These are phyloP conservation scores for Saccopteryx bilineata DNA, from an alignment of 2,113 vertebrate genomes.

Conservation along the genomic window DNA sequence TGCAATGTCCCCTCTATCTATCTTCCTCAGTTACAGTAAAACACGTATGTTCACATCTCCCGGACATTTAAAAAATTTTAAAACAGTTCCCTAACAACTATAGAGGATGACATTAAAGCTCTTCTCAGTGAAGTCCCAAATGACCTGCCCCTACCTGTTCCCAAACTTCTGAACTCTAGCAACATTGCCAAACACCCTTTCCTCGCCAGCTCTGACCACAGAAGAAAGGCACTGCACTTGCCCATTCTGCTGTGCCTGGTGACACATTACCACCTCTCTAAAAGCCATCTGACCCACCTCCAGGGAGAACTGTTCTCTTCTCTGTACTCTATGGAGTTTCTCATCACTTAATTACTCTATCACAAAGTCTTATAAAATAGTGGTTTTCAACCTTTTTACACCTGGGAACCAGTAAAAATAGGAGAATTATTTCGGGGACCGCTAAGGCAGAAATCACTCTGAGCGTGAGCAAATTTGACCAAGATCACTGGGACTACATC, in stretches of 20 bases:
- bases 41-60: not conserved
- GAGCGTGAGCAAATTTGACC: too few relatives aligned
- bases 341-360: not conserved
- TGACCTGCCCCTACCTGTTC: not conserved
- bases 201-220: not conserved
- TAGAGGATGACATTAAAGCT: not conserved
- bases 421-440: too few relatives aligned
- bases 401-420: too few relatives aligned
- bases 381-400: too few relatives aligned
- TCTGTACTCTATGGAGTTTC: not conserved
- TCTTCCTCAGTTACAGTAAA: not conserved
- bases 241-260: not conserved
- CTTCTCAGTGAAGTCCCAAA: not conserved
- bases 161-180: not conserved
- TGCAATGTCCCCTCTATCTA: not conserved
- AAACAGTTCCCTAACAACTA: not conserved
- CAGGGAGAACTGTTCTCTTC: constrained; percentile 9
- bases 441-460: too few relatives aligned
- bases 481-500: too few relatives aligned
- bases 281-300: not conserved
- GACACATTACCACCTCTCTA: not conserved
- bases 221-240: too few relatives aligned
- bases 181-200: not conserved
- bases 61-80: not conserved
- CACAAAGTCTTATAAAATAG: not conserved